Conservation (phyloP, 2,113 vertebrate genomes). For the Vulpes vulpes region DNA sequence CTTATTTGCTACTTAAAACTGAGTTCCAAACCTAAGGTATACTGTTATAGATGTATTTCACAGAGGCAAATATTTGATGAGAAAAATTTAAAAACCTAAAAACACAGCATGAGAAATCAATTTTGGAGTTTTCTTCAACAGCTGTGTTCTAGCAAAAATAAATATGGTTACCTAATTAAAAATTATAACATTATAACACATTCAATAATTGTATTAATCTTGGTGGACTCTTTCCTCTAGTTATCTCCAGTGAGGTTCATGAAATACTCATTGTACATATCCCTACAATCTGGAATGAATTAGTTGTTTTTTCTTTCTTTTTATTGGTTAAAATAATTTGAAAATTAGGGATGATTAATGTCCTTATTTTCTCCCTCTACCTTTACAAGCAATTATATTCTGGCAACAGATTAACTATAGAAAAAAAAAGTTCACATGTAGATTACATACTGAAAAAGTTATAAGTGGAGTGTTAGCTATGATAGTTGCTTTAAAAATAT, state of each 20-base stretch:
- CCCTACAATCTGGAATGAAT: background rate
- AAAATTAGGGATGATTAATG: slow-evolving; percentile 60
- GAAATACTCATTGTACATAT: background rate
- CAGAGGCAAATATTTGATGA: background rate
- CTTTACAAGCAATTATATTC: slow-evolving; percentile 32
- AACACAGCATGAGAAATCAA: background rate
- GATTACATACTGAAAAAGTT: background rate
- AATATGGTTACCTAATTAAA: background rate
- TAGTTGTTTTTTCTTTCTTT: background rate
- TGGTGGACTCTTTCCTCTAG: background rate
- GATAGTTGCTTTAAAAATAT: background rate
- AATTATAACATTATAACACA: background rate
- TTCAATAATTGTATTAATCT: background rate
- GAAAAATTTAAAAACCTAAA: background rate
- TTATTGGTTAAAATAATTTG: slow-evolving; percentile 26
- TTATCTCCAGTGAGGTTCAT: background rate
- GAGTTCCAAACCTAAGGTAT: background rate
- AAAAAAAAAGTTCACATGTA: background rate
- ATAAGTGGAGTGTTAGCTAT: background rate
- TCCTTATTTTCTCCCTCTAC: background rate
- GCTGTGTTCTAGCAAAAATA: background rate
- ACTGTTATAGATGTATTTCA: background rate
- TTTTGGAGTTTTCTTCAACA: background rate
- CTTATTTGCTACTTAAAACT: background rate
- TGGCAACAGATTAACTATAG: rapidly evolving